Percentiles rank a stretch among this genome's conserved stretches.
These are phyloP conservation scores for Notarius quadriscutis DNA, from an alignment of 2,113 vertebrate species.

Conservation along the genomic window DNA sequence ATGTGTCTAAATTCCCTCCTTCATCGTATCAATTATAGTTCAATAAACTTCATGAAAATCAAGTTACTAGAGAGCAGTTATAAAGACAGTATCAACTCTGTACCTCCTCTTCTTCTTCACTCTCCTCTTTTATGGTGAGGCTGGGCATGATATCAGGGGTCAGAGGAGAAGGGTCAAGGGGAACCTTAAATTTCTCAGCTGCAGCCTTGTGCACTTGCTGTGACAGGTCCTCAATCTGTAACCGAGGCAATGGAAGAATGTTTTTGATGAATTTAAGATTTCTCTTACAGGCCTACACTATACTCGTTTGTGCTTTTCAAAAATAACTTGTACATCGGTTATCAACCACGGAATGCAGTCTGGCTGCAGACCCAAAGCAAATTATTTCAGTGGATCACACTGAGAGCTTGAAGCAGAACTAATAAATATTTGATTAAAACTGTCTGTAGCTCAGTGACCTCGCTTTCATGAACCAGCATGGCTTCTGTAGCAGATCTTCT, in stretches of 20 bases:
- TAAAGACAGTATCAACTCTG: background rate
- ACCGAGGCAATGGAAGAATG: background rate
- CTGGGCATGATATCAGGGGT: conserved; percentile 78
- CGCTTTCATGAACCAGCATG: background rate
- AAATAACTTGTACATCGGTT: background rate
- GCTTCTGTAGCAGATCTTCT: background rate
- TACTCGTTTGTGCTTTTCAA: background rate
- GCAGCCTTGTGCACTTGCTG: conserved; percentile 97
- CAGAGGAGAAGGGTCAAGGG: conserved; percentile 82
- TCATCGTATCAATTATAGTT: background rate
- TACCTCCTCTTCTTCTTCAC: conserved; percentile 87
- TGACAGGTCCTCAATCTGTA: conserved; percentile 93
- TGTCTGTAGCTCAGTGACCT: background rate
- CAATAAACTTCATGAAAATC: background rate
- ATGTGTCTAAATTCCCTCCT: background rate
- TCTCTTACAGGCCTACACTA: background rate
- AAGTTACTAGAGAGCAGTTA: background rate
- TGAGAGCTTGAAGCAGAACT: background rate
- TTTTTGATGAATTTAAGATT: background rate
- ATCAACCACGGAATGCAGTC: background rate
- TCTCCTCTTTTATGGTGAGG: conserved; percentile 85
- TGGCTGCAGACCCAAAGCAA: background rate
- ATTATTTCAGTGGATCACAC: background rate
- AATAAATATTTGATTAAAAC: background rate
- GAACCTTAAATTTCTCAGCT: conserved; percentile 96